phyloP scores from a whole-genome alignment of 2,888 invertebrate genomes.

The Mythimna loreyi region DNA sequence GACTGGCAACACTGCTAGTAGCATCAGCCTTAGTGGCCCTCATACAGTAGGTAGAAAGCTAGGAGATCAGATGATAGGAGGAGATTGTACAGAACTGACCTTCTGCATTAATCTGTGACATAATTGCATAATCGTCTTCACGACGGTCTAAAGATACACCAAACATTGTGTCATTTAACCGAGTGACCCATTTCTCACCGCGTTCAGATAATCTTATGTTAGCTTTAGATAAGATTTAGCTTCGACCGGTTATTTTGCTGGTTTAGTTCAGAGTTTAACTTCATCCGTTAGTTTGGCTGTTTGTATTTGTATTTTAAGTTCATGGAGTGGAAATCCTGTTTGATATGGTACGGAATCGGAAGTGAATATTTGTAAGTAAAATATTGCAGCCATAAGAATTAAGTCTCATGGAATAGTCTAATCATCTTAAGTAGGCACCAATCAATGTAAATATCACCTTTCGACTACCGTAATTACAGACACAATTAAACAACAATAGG shows the following conservation, averaged over 20 bases:
- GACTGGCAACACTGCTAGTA: too few species aligned
- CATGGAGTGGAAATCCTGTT: conserved; percentile 8
- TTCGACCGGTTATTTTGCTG: conserved; percentile 14
- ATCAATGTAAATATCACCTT: too few species aligned
- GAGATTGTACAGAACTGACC: background rate
- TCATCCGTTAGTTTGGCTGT: conserved; percentile 15
- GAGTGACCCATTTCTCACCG: conserved; percentile 58
- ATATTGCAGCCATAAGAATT: background rate
- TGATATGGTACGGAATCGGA: background rate
- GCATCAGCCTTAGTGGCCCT: too few species aligned
- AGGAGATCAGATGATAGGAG: too few species aligned
- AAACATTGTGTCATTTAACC: conserved; percentile 63
- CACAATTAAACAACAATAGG: too few species aligned
- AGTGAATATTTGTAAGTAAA: background rate
- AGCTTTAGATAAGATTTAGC: conserved; percentile 58
- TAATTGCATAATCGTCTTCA: conserved; percentile 58
- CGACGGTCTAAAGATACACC: conserved; percentile 58
- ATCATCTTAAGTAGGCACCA: too few species aligned
- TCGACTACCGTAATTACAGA: too few species aligned
- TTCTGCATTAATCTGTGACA: conserved; percentile 24
- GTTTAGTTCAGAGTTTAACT: background rate
- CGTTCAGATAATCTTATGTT: conserved; percentile 45
- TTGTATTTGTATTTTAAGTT: background rate
- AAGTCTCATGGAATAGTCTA: background rate
- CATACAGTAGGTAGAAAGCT: too few species aligned